phyloP scores from a whole-genome alignment of 2,113 vertebrate species.

The Cololabis saira region DNA sequence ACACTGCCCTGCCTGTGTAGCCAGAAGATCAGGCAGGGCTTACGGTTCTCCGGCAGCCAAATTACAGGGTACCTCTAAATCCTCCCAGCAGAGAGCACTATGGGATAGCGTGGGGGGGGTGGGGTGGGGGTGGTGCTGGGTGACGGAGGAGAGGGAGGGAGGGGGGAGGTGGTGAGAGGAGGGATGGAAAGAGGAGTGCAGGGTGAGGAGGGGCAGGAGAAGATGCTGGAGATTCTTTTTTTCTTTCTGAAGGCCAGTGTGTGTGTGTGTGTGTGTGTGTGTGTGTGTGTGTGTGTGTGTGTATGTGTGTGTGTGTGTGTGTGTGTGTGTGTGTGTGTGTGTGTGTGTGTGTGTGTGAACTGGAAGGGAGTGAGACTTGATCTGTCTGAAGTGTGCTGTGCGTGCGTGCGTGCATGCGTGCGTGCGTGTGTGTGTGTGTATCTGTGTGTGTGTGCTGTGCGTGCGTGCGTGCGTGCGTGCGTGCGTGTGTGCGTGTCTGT shows the following conservation, averaged over 20 bases:
- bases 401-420: constrained; percentile 5
- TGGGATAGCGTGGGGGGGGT: constrained; percentile 54
- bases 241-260: constrained; percentile 23
- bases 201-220: constrained; percentile 41
- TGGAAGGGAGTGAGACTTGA: constrained; percentile 69
- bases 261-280: not conserved
- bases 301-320: too few relatives aligned
- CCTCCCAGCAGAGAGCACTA: constrained; percentile 79
- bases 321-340: not conserved
- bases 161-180: constrained; percentile 4
- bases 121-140: constrained; percentile 5
- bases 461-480: not conserved
- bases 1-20: constrained; percentile 49
- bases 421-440: constrained; percentile 12
- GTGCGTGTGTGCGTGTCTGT: too few relatives aligned
- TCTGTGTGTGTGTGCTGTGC: not conserved
- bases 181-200: constrained; percentile 46
- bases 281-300: not conserved
- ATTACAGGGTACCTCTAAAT: constrained; percentile 80
- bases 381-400: constrained; percentile 63
- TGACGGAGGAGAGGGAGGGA: constrained; percentile 12
- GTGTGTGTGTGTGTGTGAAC: constrained; percentile 9
- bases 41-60: constrained; percentile 73
- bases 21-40: constrained; percentile 74
- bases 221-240: constrained; percentile 61